Percentiles rank a stretch among this genome's conserved stretches.
Evolutionary conservation across 2,797 vertebrate genomes (phyloP).

Genomic region (Notoglanidium macrostoma): DNA sequence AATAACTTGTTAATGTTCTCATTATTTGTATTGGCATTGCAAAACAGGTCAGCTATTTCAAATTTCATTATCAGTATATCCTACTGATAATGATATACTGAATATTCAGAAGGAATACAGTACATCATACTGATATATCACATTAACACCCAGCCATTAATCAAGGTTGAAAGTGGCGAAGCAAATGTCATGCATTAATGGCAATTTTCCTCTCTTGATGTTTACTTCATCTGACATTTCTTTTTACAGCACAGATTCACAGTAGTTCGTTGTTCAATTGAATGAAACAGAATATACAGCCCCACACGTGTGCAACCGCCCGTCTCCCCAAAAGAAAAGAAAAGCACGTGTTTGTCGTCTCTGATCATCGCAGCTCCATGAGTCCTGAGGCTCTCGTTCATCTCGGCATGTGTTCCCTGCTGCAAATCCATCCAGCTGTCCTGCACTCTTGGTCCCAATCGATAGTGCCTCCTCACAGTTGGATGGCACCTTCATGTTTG

Average conservation of each 20-base stretch:
- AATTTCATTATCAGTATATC: neutral
- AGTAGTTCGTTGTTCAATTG: neutral
- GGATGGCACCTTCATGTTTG: slow-evolving; percentile 18
- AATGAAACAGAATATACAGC: slow-evolving; percentile 16
- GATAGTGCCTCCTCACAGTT: slow-evolving; percentile 32
- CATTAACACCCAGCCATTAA: slow-evolving; percentile 1
- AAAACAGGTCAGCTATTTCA: neutral
- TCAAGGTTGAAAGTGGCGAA: neutral
- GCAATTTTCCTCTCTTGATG: neutral
- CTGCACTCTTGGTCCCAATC: slow-evolving; percentile 27
- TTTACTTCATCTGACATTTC: neutral
- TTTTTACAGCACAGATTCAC: neutral
- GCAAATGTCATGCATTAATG: neutral
- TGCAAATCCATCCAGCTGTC: slow-evolving; percentile 22
- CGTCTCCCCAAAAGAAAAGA: neutral
- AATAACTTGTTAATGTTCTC: neutral
- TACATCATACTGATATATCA: neutral
- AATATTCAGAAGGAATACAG: no score
- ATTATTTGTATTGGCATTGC: neutral
- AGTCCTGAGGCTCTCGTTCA: slow-evolving; percentile 17
- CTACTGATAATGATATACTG: no score
- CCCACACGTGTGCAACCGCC: neutral
- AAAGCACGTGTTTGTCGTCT: neutral
- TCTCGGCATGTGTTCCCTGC: slow-evolving; percentile 23
- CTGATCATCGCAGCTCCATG: slow-evolving; percentile 15